These are phyloP conservation scores for Baccha elongata DNA, from an alignment of 2,888 invertebrate genomes.

Conservation along the genomic window DNA sequence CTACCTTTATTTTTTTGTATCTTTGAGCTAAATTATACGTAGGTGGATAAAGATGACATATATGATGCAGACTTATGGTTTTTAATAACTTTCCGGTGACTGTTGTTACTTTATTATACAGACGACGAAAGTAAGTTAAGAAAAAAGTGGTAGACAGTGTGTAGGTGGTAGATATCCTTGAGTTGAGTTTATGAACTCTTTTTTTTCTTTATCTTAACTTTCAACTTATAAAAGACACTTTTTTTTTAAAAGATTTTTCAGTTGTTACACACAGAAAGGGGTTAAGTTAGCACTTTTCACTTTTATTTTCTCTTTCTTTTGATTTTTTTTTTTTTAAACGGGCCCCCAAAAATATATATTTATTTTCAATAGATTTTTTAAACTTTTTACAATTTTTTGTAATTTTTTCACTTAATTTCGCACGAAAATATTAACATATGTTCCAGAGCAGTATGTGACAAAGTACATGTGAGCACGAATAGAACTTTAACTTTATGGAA, in stretches of 20 bases:
- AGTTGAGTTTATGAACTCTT: constrained; percentile 43
- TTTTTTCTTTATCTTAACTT: constrained; percentile 34
- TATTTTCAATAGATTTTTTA: constrained; percentile 23
- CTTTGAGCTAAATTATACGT: constrained; percentile 39
- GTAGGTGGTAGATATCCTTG: constrained; percentile 64
- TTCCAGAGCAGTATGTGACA: constrained; percentile 18
- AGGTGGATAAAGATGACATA: constrained; percentile 70
- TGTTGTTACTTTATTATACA: neutral
- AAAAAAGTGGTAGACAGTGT: constrained; percentile 24
- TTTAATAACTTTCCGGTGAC: constrained; percentile 55
- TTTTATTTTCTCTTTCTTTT: constrained; percentile 23
- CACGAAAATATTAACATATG: constrained; percentile 60
- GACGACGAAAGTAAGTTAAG: neutral
- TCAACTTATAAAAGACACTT: constrained; percentile 23
- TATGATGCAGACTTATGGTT: constrained; percentile 63
- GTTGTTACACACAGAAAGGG: constrained; percentile 3
- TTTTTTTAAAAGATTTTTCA: neutral
- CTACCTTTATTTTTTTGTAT: constrained; percentile 34
- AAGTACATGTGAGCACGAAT: neutral
- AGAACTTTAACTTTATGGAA: constrained; percentile 7
- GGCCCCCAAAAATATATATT: constrained; percentile 44
- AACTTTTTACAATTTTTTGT: constrained; percentile 25
- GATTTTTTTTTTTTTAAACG: constrained; percentile 6
- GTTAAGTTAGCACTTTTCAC: constrained; percentile 34
- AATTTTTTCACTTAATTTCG: constrained; percentile 46